Conservation (phyloP, 2,888 invertebrate genomes). For the Volucella inflata region DNA sequence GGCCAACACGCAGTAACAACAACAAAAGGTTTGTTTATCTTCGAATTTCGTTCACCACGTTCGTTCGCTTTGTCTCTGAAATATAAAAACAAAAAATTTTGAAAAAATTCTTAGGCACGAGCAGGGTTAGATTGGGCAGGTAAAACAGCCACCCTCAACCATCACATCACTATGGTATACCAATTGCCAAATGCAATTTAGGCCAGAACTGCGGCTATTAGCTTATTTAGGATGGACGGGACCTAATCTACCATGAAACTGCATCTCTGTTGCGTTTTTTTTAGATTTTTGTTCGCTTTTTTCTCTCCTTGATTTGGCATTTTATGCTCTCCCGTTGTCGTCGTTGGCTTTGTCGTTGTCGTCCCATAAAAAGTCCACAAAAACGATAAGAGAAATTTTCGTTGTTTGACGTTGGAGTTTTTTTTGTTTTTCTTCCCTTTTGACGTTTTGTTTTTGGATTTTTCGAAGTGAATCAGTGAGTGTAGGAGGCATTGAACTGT, state of each 20-base stretch:
- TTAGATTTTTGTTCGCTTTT: not conserved
- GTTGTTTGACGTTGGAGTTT: constrained; percentile 23
- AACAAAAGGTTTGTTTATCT: constrained; percentile 57
- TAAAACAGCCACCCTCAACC: too few relatives aligned
- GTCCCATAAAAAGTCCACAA: not conserved
- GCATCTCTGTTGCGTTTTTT: not conserved
- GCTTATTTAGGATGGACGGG: not conserved
- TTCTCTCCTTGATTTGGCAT: constrained; percentile 31
- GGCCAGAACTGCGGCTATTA: not conserved
- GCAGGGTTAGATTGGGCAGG: too few relatives aligned
- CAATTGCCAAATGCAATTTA: constrained; percentile 1
- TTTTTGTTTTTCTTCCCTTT: constrained; percentile 14
- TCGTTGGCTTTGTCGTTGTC: too few relatives aligned
- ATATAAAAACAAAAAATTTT: not conserved
- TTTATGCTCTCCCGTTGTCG: constrained; percentile 12
- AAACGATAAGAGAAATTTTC: constrained; percentile 37
- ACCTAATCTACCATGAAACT: not conserved
- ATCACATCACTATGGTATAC: not conserved
- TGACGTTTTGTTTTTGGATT: constrained; percentile 9
- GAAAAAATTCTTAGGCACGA: not conserved
- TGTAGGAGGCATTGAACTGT: constrained; percentile 57
- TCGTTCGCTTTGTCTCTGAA: constrained; percentile 11
- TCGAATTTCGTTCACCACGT: constrained; percentile 8
- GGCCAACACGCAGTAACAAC: constrained; percentile 32
- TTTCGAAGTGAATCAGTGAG: constrained; percentile 51